A percentile compares a stretch with the other conserved stretches of the same genome.
Evolutionary conservation across 92 coral and sea anemone genomes (phyloP).

Genomic region (Zoanthus sansibaricus): DNA sequence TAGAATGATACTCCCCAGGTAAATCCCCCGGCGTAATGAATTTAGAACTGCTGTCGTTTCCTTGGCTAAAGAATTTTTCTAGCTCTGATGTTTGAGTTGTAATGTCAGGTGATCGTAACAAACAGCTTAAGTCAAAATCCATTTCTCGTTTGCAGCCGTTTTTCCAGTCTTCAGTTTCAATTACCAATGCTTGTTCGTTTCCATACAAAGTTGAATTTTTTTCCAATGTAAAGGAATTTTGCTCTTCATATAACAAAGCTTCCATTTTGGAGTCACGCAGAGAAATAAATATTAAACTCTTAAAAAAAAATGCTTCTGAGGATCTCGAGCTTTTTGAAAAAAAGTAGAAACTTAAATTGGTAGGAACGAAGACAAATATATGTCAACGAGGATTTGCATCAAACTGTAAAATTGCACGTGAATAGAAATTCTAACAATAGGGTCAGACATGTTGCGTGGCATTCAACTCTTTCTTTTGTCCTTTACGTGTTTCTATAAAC

Average conservation of each 20-base stretch:
- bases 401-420: conserved; percentile 36
- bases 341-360: neutral
- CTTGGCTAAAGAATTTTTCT: conserved; percentile 77
- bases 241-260: conserved; percentile 68
- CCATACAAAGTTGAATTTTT: conserved; percentile 61
- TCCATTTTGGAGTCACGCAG: conserved; percentile 57
- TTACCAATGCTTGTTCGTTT: conserved; percentile 54
- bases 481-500: conserved; percentile 24
- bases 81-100: conserved; percentile 85
- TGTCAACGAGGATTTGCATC: neutral
- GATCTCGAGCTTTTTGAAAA: neutral
- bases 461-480: conserved; percentile 32
- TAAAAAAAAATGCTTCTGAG: neutral
- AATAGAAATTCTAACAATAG: conserved; percentile 36
- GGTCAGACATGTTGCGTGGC: conserved; percentile 48
- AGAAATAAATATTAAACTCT: neutral
- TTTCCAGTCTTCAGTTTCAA: conserved; percentile 59
- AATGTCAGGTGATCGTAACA: conserved; percentile 82
- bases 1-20: conserved; percentile 31
- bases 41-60: conserved; percentile 50
- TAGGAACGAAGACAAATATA: neutral
- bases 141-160: conserved; percentile 47
- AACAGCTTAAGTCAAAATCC: conserved; percentile 75
- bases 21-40: conserved; percentile 6
- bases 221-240: conserved; percentile 60